Evolutionary conservation across 2,888 invertebrate species (phyloP), one percentile per base, ranked within the genome.

Genomic region (Polia nebulosa): DNA sequence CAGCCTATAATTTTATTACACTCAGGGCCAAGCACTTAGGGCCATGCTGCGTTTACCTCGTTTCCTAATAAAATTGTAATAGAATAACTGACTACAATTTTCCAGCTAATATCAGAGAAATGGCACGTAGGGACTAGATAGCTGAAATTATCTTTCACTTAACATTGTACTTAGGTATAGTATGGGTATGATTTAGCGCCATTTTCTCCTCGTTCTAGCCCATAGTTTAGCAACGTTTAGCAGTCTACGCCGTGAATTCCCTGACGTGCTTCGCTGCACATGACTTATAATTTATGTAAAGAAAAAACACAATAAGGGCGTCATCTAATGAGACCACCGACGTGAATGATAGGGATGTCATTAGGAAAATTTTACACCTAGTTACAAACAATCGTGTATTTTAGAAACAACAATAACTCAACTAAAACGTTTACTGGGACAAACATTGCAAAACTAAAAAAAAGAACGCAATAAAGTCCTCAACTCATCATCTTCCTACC

Each of bases 291-390:
- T 90, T 91, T 90, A 88, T 89, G 83, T 84, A 85, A 85, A 82
- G 82, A 89, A 89, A 88, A 89, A 89, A 85, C 57, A 72, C 67
- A 74, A 80, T 78, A 88, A 87, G 88, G 87, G 89, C 90, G 89
- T 89, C 86, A 84, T 89, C 88, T 92, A 92, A 93, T 93, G 90
- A 93, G 93, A 93, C 93, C 93, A 93, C 93, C 93, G 84, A 90
- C 81, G 83, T 81, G 32, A 74, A 71, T 32, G 44, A 64, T 84
- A 89, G 89, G 89, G 88, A 44, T 87, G 87, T 41, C 82, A 58
- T 58, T 45, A 17, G 13, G 22, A 32, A 34, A 52, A 53, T 15
- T 56, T 39, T 22, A 49, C 15, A 20, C 22, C 8, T 41, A 39
- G 13, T 20, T 34, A 13, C 1, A 59, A 13, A 6, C 4, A 45